Conservation (phyloP, 2,888 invertebrate species). For the Proisotoma minuta region DNA sequence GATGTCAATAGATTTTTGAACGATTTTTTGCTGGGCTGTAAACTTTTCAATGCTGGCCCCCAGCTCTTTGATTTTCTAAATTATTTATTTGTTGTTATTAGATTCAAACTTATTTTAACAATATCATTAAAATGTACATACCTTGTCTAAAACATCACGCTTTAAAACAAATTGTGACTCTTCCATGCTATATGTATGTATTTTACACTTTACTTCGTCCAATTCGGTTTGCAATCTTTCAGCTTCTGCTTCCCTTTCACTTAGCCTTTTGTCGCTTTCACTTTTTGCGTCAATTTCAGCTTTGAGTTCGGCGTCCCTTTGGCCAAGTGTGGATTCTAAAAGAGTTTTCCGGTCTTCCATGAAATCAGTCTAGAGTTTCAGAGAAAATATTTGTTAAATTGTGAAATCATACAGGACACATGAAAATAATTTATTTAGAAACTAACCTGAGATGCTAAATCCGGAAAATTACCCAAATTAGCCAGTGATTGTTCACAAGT, state of each 20-base stretch:
- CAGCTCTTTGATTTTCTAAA: slow-evolving; percentile 1
- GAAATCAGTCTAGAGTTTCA: not conserved
- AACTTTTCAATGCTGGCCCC: not conserved
- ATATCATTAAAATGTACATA: not conserved
- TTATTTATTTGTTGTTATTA: not conserved
- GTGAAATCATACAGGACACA: not conserved
- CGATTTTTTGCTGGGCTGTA: not conserved
- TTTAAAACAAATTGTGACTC: not conserved
- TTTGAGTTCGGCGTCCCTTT: not conserved
- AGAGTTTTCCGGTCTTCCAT: slow-evolving; percentile 5
- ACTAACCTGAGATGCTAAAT: slow-evolving; percentile 4
- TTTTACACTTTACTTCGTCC: not conserved
- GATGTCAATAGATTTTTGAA: not conserved
- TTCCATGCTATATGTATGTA: not conserved
- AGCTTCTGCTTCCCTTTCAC: not conserved
- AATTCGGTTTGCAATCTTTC: not conserved
- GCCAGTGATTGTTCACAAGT: not conserved
- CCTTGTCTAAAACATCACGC: not conserved
- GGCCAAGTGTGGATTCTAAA: not conserved
- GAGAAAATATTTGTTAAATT: not conserved
- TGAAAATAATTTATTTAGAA: not conserved
- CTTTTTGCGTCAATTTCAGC: not conserved
- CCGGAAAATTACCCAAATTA: not conserved
- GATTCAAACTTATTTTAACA: not conserved
- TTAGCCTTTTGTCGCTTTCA: not conserved